Base-by-base conservation (phyloP, 2,113 vertebrate genomes). In the Typhlomys cinereus region DNA sequence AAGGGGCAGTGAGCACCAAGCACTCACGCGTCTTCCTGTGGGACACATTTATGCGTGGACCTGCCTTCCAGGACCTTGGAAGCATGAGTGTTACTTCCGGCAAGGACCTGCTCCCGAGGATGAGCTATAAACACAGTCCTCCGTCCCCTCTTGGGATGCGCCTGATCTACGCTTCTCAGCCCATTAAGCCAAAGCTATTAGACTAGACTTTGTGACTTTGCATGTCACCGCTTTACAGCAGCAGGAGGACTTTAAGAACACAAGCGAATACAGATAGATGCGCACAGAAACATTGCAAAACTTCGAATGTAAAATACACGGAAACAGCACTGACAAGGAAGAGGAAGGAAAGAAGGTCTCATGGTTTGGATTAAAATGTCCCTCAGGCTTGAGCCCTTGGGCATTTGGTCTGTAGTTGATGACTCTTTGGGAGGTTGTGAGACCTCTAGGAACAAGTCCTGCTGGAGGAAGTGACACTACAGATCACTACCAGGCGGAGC, bases 51-150 rank as follows among this genome's bases (percentile, higher is more conserved):
- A 36, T 9, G 1, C 9, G 0, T 10, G 25, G 0, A 0, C 46
- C 25, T 69, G 8, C 46, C 44, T 67, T 0, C 31, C 29, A 5
- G 46, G 8, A 59, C 48, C 1, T 12, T 2, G 17, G 69, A 34
- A 44, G 5, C 25, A 4, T 7, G 11, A 1, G 0, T 0, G 0
- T 0, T 36, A 90, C 27, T 8, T 29, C 17, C 27, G 25, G 14
- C 31, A 14, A 7, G 39, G 11, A 61, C n/a, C n/a, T n/a, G n/a
- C n/a, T 36, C 8, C 4, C 64, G 29, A 59, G 7, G 7, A 7
- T 15, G 46, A 10, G 3, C 48, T 61, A 67, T 90, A 48, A 23
- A 25, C 73, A 14, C 1, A 52, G 62, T n/a, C 59, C 39, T 17
- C 18, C 0, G 25, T 10, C 39, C 50, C 2, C 29, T 81, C 12